A percentile compares a stretch with the other conserved stretches of the same genome.
Conservation (phyloP, 2,797 vertebrate genomes). For the Pangasius krempfi region DNA sequence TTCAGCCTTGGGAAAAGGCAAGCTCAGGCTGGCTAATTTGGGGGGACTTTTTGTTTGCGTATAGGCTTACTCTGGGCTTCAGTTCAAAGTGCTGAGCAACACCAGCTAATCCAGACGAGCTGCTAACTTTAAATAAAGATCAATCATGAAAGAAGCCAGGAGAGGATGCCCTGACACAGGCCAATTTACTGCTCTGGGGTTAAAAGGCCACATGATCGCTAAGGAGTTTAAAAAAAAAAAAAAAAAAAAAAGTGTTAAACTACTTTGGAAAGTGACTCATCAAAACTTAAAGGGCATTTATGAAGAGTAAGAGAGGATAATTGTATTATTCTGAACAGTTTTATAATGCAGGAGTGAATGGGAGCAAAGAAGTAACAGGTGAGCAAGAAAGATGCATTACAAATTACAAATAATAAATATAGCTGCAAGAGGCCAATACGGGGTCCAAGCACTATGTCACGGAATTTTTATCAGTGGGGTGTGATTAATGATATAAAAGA, state of each 20-base stretch:
- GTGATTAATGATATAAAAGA: not conserved
- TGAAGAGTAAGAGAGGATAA: conserved; percentile 35
- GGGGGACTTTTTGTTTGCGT: conserved; percentile 76
- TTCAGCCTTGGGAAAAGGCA: conserved; percentile 63
- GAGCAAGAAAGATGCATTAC: not conserved
- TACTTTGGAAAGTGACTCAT: conserved; percentile 28
- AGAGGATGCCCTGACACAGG: not conserved
- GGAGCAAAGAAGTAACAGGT: not conserved
- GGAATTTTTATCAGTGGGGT: not conserved
- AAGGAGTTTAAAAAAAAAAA: not conserved
- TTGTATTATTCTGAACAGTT: not conserved
- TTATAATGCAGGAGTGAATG: conserved; percentile 2
- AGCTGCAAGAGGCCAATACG: not conserved
- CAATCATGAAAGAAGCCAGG: conserved; percentile 46
- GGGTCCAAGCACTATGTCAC: not conserved
- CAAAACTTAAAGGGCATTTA: conserved; percentile 22
- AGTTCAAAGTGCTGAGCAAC: conserved; percentile 71
- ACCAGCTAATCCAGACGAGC: conserved; percentile 66
- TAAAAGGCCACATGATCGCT: conserved; percentile 13
- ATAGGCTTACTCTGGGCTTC: conserved; percentile 72
- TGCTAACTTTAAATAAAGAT: conserved; percentile 69
- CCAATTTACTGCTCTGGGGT: conserved; percentile 5
- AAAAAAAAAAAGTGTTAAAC: not conserved
- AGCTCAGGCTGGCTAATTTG: conserved; percentile 72
- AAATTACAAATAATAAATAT: not conserved